Conservation (phyloP, 2,113 vertebrate genomes). For the Colinus virginianus region DNA sequence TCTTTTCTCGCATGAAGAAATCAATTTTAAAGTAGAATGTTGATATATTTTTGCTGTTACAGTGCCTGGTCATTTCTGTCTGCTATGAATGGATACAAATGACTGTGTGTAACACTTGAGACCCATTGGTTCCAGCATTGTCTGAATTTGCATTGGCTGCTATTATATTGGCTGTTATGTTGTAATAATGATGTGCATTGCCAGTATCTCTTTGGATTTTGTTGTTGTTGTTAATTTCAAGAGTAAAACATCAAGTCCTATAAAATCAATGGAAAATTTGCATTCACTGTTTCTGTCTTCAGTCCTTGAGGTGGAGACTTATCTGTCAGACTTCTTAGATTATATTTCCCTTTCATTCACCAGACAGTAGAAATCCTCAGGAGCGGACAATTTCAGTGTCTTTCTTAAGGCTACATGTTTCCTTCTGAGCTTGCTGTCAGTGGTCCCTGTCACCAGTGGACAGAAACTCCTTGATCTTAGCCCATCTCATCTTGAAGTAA, state of each 20-base stretch:
- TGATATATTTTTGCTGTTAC: not conserved
- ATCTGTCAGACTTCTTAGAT: not conserved
- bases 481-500: not conserved
- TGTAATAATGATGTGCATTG: rapidly evolving
- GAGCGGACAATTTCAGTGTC: not conserved
- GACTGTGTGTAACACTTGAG: not conserved
- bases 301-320: not conserved
- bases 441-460: not conserved
- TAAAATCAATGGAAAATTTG: not conserved
- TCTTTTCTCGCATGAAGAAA: not conserved
- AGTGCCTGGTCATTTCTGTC: not conserved
- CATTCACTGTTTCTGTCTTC: not conserved
- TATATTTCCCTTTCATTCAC: not conserved
- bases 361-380: rapidly evolving
- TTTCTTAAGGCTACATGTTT: not conserved
- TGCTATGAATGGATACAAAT: not conserved
- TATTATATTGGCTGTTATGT: not conserved
- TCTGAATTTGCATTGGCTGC: not conserved
- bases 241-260: not conserved
- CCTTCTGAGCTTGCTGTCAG: not conserved
- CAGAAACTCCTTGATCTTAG: not conserved
- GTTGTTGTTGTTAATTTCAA: not conserved
- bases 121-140: not conserved
- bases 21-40: not conserved
- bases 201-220: not conserved